Base-by-base conservation (phyloP, 2,888 invertebrate genomes). In the Ceramica pisi region DNA sequence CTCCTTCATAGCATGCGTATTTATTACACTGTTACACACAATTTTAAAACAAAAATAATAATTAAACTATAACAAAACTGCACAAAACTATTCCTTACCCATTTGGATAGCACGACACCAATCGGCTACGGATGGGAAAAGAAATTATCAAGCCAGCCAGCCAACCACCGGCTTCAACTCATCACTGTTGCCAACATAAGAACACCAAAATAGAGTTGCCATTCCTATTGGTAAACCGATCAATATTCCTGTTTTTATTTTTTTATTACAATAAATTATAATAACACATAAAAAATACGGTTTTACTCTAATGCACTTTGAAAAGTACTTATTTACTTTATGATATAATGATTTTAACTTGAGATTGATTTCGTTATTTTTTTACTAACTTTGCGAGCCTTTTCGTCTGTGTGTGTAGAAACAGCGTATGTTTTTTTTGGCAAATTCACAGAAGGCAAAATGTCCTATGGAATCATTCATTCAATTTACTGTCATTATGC, bases 41-140 rank as follows among this genome's bases (percentile, higher is more conserved):
- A 83, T 88, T 83, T 75, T 81, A 86, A 87, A 86, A 86, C 68
- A 84, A 88, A 89, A 89, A 86, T 87, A 86, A 85, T 83, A 88
- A 87, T 86, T 85, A 90, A 93, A 92, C 83, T 88, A 86, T 81
- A 87, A 89, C 89, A 91, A 90, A 90, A 89, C 83, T 82, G 84
- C 93, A 92, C 93, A 94, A 94, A 95, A 94, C 93, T 91, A 90
- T 88, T 92, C 90, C 96, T 96, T 95, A 96, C 96, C 96, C 96
- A 96, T 96, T 95, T 91, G 89, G 94, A 93, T 94, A 95, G 95
- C 96, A 93, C 95, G 95, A 96, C 95, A 95, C 95, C 94, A 93
- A 94, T 95, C 96, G 95, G 95, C 94, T 95, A 96, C 95, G 93
- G 96, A 94, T 95, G 93, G 94, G 95, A 96, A 96, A 96, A 96